These are phyloP conservation scores for Catostomus latipinnis DNA, from an alignment of 2,797 vertebrate genomes.

Conservation along the genomic window DNA sequence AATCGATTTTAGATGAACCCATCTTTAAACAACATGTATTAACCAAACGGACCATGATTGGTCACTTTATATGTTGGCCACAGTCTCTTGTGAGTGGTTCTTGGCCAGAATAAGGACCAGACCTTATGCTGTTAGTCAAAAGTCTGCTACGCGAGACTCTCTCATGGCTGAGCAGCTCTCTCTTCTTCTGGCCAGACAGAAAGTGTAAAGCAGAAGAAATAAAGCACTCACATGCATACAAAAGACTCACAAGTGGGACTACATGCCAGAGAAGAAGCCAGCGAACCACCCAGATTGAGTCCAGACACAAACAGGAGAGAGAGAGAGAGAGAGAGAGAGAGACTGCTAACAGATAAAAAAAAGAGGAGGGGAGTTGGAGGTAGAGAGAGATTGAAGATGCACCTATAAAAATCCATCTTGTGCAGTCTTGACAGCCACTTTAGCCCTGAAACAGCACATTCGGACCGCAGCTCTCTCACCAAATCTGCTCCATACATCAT, in stretches of 20 bases:
- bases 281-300: constrained; percentile 19
- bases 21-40: no score
- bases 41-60: no score
- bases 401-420: constrained; percentile 73
- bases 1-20: no score
- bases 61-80: no score
- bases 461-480: constrained; percentile 78
- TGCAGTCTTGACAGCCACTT: constrained; percentile 80
- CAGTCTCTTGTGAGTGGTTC: no score
- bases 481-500: constrained; percentile 88
- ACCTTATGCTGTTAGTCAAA: no score
- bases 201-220: not conserved
- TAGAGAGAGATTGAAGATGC: constrained; percentile 35
- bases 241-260: constrained; percentile 16
- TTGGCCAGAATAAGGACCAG: no score
- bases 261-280: constrained; percentile 22
- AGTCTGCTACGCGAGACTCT: no score
- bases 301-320: constrained; percentile 30
- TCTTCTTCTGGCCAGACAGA: constrained; percentile 27
- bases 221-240: constrained; percentile 28
- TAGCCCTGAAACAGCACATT: constrained; percentile 89
- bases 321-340: constrained; percentile 23
- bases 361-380: constrained; percentile 14
- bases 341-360: constrained; percentile 22
- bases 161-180: not conserved